Conservation (phyloP, 2,113 vertebrate species). For the Emydura subglobosa region DNA sequence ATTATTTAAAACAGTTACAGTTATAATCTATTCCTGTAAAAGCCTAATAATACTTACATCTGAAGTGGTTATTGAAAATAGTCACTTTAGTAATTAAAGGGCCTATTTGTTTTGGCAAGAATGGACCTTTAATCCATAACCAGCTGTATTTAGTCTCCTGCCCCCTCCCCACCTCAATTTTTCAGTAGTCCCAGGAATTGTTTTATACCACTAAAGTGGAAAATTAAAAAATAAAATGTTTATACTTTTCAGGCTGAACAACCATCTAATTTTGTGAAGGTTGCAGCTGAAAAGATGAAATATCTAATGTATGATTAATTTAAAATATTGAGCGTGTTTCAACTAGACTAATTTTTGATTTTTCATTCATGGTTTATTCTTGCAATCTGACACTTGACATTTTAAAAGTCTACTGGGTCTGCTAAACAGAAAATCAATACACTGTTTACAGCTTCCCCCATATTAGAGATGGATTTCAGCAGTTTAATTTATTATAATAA, state of each 20-base stretch:
- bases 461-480: not conserved
- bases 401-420: not conserved
- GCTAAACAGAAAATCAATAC: not conserved
- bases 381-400: not conserved
- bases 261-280: not conserved
- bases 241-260: not conserved
- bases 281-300: not conserved
- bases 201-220: not conserved
- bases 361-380: not conserved
- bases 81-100: not conserved
- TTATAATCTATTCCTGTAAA: not conserved
- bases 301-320: accelerated
- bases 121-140: not conserved
- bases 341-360: not conserved
- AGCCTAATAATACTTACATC: not conserved
- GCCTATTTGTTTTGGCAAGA: not conserved
- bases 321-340: not conserved
- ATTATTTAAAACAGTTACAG: not conserved
- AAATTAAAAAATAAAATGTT: not conserved
- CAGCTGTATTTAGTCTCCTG: not conserved
- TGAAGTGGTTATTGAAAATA: not conserved
- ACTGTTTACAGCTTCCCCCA: not conserved
- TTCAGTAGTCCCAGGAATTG: not conserved
- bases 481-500: conserved; percentile 38
- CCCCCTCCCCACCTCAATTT: not conserved